Percentiles rank a stretch among this genome's conserved stretches.
phyloP scores from a whole-genome alignment of 2,113 vertebrate genomes.

The Gasterosteus nipponicus region DNA sequence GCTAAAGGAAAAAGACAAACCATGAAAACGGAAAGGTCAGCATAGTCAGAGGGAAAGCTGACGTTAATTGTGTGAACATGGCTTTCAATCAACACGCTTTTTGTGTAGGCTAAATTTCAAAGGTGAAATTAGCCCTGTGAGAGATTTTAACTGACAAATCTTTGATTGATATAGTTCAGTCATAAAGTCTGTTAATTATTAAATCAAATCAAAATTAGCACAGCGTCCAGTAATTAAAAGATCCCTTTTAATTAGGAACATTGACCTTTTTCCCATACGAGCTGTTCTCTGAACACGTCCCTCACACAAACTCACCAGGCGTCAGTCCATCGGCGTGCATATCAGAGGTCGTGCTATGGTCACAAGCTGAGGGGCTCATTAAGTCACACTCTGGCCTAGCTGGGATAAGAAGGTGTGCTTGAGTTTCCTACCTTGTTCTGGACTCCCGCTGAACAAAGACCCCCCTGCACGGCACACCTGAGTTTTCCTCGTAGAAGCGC shows the following conservation, averaged over 20 bases:
- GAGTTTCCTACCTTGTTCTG: constrained; percentile 37
- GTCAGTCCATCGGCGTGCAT: neutral
- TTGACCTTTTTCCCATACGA: neutral
- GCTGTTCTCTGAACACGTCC: neutral
- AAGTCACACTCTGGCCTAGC: constrained; percentile 24
- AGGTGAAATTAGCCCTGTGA: neutral
- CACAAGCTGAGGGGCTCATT: constrained; percentile 16
- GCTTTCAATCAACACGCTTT: neutral
- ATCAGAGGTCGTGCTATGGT: constrained; percentile 13
- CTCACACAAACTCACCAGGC: constrained; percentile 5
- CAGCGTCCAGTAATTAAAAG: neutral
- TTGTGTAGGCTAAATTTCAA: neutral
- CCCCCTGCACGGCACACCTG: constrained; percentile 30
- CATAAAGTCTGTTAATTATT: neutral
- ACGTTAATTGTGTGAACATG: neutral
- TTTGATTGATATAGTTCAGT: neutral
- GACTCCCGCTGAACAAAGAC: constrained; percentile 28
- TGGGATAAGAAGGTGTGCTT: constrained; percentile 22
- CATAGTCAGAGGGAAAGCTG: neutral
- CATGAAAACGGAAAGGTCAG: neutral
- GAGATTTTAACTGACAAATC: neutral
- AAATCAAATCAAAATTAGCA: neutral
- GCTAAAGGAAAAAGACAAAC: neutral
- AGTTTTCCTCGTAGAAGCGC: constrained; percentile 22
- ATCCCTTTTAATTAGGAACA: neutral